Evolutionary conservation across 2,113 vertebrate species (phyloP).

Genomic region (Oreochromis aureus): DNA sequence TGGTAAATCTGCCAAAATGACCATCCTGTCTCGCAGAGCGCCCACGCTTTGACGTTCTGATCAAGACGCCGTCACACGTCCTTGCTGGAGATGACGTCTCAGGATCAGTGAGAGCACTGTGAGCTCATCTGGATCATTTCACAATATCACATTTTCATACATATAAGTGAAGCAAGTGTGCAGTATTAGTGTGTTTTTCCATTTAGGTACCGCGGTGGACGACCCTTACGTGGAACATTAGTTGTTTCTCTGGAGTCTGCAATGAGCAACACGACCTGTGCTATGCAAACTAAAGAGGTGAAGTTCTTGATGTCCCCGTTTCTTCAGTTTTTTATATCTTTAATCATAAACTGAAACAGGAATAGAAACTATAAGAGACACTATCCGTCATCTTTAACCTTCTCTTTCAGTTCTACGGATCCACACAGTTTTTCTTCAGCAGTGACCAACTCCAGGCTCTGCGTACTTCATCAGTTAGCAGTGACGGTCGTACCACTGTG

Average conservation of each 20-base stretch:
- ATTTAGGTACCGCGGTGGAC: conserved; percentile 75
- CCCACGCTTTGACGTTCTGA: conserved; percentile 77
- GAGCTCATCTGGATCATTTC: not conserved
- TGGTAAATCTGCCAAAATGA: not conserved
- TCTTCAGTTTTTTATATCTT: not conserved
- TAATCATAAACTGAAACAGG: not conserved
- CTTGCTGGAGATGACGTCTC: conserved; percentile 71
- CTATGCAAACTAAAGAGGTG: conserved; percentile 75
- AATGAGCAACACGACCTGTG: conserved; percentile 41
- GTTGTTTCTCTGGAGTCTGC: conserved; percentile 51
- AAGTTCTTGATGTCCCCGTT: not conserved
- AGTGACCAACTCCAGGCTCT: conserved; percentile 54
- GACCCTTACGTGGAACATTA: conserved; percentile 77
- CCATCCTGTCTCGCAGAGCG: conserved; percentile 63
- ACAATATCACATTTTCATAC: accelerated
- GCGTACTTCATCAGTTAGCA: not conserved
- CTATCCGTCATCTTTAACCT: not conserved
- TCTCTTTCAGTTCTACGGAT: conserved; percentile 78
- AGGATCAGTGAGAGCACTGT: conserved; percentile 71
- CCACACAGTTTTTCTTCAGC: conserved; percentile 72
- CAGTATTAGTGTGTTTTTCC: not conserved
- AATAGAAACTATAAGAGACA: not conserved
- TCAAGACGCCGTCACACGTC: conserved; percentile 66
- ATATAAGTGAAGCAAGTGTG: not conserved
- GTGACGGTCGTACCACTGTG: not conserved